These are phyloP conservation scores for Syngnathus scovelli DNA, from an alignment of 2,113 vertebrate genomes.

Conservation along the genomic window DNA sequence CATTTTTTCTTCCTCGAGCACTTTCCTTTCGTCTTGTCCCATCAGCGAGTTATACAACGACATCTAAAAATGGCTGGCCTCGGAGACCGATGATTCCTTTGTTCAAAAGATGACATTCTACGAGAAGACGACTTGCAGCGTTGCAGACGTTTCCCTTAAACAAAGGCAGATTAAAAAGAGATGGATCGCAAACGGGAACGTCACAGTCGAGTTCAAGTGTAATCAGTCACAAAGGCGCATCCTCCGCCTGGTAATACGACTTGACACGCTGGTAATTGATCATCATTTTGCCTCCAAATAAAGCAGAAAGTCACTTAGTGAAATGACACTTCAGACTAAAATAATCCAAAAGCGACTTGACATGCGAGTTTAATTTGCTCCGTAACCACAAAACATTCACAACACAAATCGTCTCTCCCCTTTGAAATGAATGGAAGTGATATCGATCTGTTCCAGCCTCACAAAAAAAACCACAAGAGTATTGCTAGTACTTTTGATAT, in stretches of 20 bases:
- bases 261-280: background rate
- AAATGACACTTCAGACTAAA: background rate
- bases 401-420: background rate
- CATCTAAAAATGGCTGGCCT: background rate
- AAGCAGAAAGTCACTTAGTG: background rate
- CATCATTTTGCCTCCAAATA: background rate
- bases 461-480: too few species aligned
- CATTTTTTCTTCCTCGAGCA: background rate
- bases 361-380: background rate
- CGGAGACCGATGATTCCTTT: background rate
- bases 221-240: conserved; percentile 3
- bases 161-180: background rate
- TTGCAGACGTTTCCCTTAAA: background rate
- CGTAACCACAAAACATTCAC: background rate
- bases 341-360: background rate
- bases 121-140: background rate
- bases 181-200: background rate
- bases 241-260: background rate
- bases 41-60: background rate
- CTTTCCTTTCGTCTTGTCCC: background rate
- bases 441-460: too few species aligned
- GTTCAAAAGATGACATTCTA: background rate
- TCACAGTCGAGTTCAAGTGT: conserved; percentile 2
- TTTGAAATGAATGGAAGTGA: background rate
- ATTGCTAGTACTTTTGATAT: too few species aligned